Conservation (phyloP, 2,113 vertebrate genomes). For the Gobiocypris rarus region DNA sequence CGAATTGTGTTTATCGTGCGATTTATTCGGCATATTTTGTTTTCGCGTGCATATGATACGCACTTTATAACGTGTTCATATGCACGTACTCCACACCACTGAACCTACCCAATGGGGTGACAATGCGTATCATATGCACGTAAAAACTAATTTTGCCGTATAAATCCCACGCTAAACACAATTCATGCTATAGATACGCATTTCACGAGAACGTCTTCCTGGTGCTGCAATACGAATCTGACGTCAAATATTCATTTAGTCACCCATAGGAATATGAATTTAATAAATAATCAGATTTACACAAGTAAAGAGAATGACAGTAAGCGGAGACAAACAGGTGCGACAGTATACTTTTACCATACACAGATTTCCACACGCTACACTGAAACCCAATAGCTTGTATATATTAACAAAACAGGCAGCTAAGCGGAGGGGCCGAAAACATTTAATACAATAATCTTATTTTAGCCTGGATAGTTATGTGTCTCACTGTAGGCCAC, state of each 20-base stretch:
- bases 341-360: not conserved
- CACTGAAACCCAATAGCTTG: slow-evolving; percentile 33
- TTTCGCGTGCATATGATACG: too few relatives aligned
- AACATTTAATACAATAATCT: slow-evolving; percentile 33
- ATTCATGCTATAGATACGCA: too few relatives aligned
- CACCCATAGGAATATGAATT: not conserved
- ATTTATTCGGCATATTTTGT: too few relatives aligned
- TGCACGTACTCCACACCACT: too few relatives aligned
- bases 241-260: not conserved
- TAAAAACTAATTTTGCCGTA: too few relatives aligned
- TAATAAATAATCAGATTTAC: not conserved
- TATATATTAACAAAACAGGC: slow-evolving; percentile 2
- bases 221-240: too few relatives aligned
- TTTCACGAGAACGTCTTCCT: too few relatives aligned
- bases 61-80: too few relatives aligned
- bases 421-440: not conserved
- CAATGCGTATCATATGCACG: too few relatives aligned
- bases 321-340: not conserved
- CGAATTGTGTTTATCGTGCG: too few relatives aligned
- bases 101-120: too few relatives aligned
- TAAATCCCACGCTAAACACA: too few relatives aligned
- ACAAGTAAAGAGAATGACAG: not conserved
- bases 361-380: slow-evolving; percentile 15
- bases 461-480: slow-evolving; percentile 25
- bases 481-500: not conserved